Conservation (phyloP, 2,113 vertebrate genomes). For the Phodopus roborovskii region DNA sequence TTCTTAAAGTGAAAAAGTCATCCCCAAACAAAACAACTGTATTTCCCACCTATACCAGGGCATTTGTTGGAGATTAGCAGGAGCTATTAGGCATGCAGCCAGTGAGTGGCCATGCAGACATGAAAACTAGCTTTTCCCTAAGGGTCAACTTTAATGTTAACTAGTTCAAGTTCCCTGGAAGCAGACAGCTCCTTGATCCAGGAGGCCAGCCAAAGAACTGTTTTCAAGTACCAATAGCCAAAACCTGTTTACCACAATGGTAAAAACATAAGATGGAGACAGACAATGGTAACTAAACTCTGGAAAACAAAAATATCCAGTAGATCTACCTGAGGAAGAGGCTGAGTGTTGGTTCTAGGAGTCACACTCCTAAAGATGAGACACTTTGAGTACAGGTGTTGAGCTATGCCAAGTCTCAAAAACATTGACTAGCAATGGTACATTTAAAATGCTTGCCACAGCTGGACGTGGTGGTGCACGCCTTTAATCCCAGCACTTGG, state of each 20-base stretch:
- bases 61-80: slow-evolving; percentile 61
- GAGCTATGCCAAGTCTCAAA: slow-evolving; percentile 78
- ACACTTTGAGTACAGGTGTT: slow-evolving; percentile 48
- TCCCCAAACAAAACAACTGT: slow-evolving; percentile 47
- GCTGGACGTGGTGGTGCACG: neutral
- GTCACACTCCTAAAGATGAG: slow-evolving; percentile 58
- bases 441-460: slow-evolving; percentile 44
- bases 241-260: neutral
- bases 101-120: neutral
- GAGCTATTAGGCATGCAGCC: slow-evolving; percentile 56
- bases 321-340: slow-evolving; percentile 43
- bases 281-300: neutral
- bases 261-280: slow-evolving; percentile 17
- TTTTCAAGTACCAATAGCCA: slow-evolving; percentile 6
- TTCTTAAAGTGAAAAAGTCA: slow-evolving; percentile 64
- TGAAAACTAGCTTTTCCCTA: neutral
- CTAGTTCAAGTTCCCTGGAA: slow-evolving; percentile 40
- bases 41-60: neutral
- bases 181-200: slow-evolving; percentile 47
- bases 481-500: neutral
- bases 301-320: slow-evolving; percentile 17
- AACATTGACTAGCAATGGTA: slow-evolving; percentile 61
- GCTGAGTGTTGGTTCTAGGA: slow-evolving; percentile 67
- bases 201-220: slow-evolving; percentile 74
- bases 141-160: slow-evolving; percentile 42